These are phyloP conservation scores for Sinotaia quadrata DNA, from an alignment of 2,888 invertebrate genomes.

Conservation along the genomic window DNA sequence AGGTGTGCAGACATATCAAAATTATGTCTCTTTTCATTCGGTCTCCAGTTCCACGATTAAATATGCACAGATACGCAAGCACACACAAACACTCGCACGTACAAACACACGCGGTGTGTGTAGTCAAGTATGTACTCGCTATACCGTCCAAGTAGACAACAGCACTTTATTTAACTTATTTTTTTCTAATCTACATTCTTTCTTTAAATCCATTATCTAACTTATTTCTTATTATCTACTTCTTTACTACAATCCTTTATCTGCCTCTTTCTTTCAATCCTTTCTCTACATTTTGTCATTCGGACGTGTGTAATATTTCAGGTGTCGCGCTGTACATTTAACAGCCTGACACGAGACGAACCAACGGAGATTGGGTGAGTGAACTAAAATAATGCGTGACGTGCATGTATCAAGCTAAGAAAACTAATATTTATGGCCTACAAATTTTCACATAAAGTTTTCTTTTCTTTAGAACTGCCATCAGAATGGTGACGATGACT, in stretches of 20 bases:
- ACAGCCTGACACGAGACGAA: conserved; percentile 38
- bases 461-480: no score
- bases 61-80: no score
- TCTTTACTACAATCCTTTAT: neutral
- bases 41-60: neutral
- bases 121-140: no score
- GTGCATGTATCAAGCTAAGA: no score
- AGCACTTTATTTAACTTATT: neutral
- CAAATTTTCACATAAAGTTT: no score
- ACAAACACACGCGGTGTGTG: neutral
- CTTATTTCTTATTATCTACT: no score
- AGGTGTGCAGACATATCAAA: no score
- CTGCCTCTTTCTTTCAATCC: neutral
- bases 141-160: no score
- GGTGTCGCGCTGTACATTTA: conserved; percentile 63
- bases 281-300: neutral
- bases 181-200: neutral
- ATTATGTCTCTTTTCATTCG: no score
- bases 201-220: neutral
- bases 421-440: no score
- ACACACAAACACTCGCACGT: conserved; percentile 50
- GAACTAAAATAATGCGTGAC: no score
- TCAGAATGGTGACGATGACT: no score
- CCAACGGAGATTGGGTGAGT: conserved; percentile 3
- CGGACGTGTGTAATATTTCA: conserved; percentile 20